Percentiles rank a stretch among this genome's conserved stretches.
These are phyloP conservation scores for Apodemia mormo DNA, from an alignment of 2,888 invertebrate genomes.

Conservation along the genomic window DNA sequence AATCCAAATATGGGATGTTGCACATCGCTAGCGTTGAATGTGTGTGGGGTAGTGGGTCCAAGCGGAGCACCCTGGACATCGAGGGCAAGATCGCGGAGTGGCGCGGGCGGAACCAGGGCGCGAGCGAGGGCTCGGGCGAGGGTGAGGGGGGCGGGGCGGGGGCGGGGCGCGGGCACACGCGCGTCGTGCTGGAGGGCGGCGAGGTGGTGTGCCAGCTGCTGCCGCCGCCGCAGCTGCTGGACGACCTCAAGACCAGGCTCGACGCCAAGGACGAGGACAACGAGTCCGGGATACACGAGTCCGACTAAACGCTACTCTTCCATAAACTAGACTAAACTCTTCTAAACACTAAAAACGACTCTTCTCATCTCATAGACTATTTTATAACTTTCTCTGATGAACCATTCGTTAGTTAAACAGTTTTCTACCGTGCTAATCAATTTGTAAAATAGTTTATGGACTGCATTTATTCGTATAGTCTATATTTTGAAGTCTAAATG, in stretches of 20 bases:
- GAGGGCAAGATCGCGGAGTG: slow-evolving; percentile 77
- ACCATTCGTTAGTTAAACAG: too few species aligned
- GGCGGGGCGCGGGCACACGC: too few species aligned
- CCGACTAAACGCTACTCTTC: slow-evolving; percentile 51
- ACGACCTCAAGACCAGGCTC: slow-evolving; percentile 68
- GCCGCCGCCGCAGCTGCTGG: slow-evolving; percentile 32
- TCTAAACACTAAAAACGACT: too few species aligned
- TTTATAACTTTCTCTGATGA: too few species aligned
- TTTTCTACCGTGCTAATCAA: too few species aligned
- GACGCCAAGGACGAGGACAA: slow-evolving; percentile 73
- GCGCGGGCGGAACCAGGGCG: slow-evolving; percentile 57
- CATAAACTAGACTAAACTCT: too few species aligned
- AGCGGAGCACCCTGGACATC: slow-evolving; percentile 78
- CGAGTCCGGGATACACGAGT: slow-evolving; percentile 75
- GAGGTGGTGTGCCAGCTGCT: slow-evolving; percentile 46
- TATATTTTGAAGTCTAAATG: too few species aligned
- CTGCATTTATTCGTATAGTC: too few species aligned
- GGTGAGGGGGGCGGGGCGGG: slow-evolving; percentile 20
- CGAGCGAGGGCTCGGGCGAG: slow-evolving; percentile 33
- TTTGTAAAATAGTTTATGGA: too few species aligned
- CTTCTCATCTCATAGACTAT: too few species aligned
- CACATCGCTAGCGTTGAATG: slow-evolving; percentile 20
- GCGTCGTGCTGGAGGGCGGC: slow-evolving; percentile 4
- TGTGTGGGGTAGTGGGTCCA: slow-evolving; percentile 60
- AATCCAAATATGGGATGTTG: too few species aligned